These are phyloP conservation scores for Thomomys bottae DNA, from an alignment of 2,113 vertebrate species.

Conservation along the genomic window DNA sequence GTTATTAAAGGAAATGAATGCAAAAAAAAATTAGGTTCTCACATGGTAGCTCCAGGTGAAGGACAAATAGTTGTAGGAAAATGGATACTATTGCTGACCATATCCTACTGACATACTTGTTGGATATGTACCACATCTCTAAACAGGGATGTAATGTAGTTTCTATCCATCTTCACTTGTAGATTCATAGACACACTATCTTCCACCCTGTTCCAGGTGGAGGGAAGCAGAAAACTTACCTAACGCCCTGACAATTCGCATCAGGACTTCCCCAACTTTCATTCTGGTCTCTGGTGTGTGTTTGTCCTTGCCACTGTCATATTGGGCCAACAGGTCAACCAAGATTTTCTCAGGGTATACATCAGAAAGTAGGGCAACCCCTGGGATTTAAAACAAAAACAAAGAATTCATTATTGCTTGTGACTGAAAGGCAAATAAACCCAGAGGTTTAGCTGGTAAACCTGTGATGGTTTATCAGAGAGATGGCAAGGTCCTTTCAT, in stretches of 20 bases:
- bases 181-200: background rate
- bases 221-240: slow-evolving; percentile 87
- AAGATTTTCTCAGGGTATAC: slow-evolving; percentile 90
- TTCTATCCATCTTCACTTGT: background rate
- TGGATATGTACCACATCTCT: background rate
- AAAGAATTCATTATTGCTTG: slow-evolving; percentile 8
- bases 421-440: slow-evolving; percentile 24
- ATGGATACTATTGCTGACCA: background rate
- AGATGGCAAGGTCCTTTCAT: background rate
- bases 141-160: background rate
- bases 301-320: slow-evolving; percentile 73
- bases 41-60: background rate
- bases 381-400: slow-evolving; percentile 79
- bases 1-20: background rate
- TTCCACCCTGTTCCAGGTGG: background rate
- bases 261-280: slow-evolving; percentile 95
- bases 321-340: slow-evolving; percentile 88
- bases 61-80: background rate
- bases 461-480: background rate
- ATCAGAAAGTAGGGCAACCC: slow-evolving; percentile 90
- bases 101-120: background rate
- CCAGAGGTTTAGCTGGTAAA: background rate
- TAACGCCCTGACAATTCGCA: slow-evolving; percentile 91
- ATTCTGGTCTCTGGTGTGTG: slow-evolving; percentile 87
- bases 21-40: background rate